Evolutionary conservation across 2,797 vertebrate genomes (phyloP).

Genomic region (Enteromius radiatus): DNA sequence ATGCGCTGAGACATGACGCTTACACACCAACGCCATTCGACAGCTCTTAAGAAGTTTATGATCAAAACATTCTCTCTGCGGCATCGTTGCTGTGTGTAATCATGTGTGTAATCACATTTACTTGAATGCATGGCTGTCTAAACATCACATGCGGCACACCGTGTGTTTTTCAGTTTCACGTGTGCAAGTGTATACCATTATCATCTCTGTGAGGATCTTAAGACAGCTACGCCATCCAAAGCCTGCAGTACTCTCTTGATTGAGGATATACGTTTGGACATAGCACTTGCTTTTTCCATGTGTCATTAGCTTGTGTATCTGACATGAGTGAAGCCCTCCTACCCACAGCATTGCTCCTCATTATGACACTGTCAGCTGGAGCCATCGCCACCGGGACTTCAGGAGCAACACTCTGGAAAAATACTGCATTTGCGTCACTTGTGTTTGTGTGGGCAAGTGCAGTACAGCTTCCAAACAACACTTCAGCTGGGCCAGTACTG

Average conservation of each 20-base stretch:
- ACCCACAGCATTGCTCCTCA: conserved; percentile 35
- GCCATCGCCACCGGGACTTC: neutral
- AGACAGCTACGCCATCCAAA: neutral
- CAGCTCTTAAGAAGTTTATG: neutral
- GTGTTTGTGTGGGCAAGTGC: conserved; percentile 25
- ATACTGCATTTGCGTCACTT: conserved; percentile 34
- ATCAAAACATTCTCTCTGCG: neutral
- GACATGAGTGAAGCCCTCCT: conserved; percentile 12
- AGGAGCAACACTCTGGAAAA: conserved; percentile 19
- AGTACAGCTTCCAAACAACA: conserved; percentile 17
- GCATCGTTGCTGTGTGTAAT: neutral
- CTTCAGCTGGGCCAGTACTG: conserved; percentile 6
- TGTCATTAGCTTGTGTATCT: conserved; percentile 27
- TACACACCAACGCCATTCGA: neutral
- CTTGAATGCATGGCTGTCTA: neutral
- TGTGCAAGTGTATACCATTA: neutral
- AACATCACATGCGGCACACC: neutral
- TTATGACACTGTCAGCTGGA: conserved; percentile 36
- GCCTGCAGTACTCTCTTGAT: neutral
- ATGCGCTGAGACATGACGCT: neutral
- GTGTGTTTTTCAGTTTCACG: neutral
- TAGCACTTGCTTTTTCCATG: conserved; percentile 11
- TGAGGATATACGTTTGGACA: conserved; percentile 17
- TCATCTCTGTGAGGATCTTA: neutral
- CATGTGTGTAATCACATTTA: neutral